Evolutionary conservation across 2,797 vertebrate genomes (phyloP).

Genomic region (Perodicticus potto): DNA sequence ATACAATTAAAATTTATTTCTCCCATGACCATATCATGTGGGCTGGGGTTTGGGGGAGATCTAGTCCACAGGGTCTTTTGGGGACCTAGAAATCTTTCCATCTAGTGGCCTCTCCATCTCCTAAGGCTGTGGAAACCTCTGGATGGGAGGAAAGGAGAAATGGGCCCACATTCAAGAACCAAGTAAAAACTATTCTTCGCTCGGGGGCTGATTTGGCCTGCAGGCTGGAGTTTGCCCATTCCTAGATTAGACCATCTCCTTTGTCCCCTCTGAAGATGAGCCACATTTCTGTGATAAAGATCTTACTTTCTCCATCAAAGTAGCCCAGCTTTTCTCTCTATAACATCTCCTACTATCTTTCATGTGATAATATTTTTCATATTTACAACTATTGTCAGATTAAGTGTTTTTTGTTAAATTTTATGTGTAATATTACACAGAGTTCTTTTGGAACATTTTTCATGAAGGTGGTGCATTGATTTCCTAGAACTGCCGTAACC

Average conservation of each 20-base stretch:
- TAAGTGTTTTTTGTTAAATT: slow-evolving; percentile 60
- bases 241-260: neutral
- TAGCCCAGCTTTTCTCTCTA: neutral
- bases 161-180: neutral
- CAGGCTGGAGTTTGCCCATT: neutral
- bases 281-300: slow-evolving; percentile 11
- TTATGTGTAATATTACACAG: slow-evolving; percentile 62
- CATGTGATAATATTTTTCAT: slow-evolving; percentile 46
- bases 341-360: neutral
- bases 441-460: slow-evolving; percentile 55
- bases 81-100: neutral
- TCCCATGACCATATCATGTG: neutral
- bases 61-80: neutral
- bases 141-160: neutral
- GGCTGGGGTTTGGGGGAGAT: neutral
- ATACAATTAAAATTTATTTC: neutral
- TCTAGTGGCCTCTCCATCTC: neutral
- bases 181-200: neutral
- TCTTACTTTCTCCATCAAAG: slow-evolving; percentile 17
- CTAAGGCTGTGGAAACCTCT: neutral
- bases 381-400: slow-evolving; percentile 52
- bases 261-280: neutral
- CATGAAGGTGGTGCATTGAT: neutral
- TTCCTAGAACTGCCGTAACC: neutral
- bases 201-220: neutral